Evolutionary conservation across 2,113 vertebrate species (phyloP), one percentile per base, ranked within the genome.

Genomic region (Engraulis encrasicolus): DNA sequence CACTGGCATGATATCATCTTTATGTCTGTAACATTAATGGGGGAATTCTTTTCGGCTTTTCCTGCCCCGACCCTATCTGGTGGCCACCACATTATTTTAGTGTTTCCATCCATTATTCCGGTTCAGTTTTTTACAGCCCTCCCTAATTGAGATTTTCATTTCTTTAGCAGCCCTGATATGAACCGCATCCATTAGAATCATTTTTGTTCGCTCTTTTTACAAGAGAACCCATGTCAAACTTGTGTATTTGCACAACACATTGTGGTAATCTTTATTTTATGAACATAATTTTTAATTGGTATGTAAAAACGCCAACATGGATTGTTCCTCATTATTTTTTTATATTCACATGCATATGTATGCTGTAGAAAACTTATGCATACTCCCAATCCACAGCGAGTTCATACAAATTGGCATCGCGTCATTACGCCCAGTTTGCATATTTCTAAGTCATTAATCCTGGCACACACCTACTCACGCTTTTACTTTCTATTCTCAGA

Each of bases 121-220:
- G 85, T 88, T 74, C 71, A 79, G n/a, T n/a, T 50, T 84, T 85
- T 86, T 88, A 81, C 48, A 81, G 81, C 34, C 79, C 9, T 17
- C 27, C 31, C 78, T 84, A 85, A 86, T 84, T 78, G 78, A 66
- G 83, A 88, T 27, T 71, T 90, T 91, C 87, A 92, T 85, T 23
- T 31, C 66, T 74, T 74, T 74, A 79, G 50, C 86, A 80, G 85
- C 54, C 81, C 81, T 81, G 50, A 85, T 27, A 92, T 89, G 89
- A 90, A 92, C 54, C 40, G 2, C 50, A 85, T 90, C 89, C 86
- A 89, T 86, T 85, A 85, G 85, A 89, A 90, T 91, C 78, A 90
- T 85, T 82, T 87, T 61, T 86, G 84, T 87, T 71, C 27, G n/a
- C 79, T 82, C 80, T 58, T 77, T 83, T 74, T 74, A 34, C 15